Conservation (phyloP, 2,797 vertebrate genomes). For the Podargus strigoides region DNA sequence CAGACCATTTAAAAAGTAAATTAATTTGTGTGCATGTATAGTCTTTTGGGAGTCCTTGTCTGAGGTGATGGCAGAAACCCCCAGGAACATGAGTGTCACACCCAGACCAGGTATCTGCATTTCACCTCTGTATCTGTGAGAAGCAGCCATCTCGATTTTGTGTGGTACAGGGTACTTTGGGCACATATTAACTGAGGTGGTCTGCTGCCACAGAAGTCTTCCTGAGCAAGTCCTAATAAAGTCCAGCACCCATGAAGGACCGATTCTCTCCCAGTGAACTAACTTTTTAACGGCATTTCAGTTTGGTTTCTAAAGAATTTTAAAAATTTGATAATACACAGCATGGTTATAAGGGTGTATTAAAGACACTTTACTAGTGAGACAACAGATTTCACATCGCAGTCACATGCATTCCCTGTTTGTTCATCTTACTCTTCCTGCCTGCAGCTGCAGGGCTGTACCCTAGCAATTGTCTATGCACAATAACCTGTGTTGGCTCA, state of each 20-base stretch:
- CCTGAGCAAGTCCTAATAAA: not conserved
- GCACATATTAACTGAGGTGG: not conserved
- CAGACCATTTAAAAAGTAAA: not conserved
- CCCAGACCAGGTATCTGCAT: not conserved
- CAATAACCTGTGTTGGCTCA: not conserved
- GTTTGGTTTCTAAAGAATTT: not conserved
- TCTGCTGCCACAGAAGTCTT: not conserved
- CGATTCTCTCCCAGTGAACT: not conserved
- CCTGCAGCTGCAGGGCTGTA: not conserved
- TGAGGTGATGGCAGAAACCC: not conserved
- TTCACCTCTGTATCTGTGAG: not conserved
- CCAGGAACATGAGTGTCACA: not conserved
- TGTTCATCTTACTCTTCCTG: not conserved
- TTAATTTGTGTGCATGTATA: not conserved
- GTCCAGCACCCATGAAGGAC: not conserved
- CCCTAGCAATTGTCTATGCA: not conserved
- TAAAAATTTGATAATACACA: not conserved
- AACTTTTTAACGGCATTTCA: not conserved
- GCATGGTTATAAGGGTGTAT: not conserved
- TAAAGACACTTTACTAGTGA: not conserved
- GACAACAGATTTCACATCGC: not conserved
- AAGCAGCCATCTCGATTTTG: not conserved
- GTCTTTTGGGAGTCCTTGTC: not conserved
- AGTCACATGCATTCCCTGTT: not conserved
- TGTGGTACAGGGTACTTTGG: not conserved